phyloP scores from a whole-genome alignment of 1,140 invertebrate genomes.

The Zophobas morio region DNA sequence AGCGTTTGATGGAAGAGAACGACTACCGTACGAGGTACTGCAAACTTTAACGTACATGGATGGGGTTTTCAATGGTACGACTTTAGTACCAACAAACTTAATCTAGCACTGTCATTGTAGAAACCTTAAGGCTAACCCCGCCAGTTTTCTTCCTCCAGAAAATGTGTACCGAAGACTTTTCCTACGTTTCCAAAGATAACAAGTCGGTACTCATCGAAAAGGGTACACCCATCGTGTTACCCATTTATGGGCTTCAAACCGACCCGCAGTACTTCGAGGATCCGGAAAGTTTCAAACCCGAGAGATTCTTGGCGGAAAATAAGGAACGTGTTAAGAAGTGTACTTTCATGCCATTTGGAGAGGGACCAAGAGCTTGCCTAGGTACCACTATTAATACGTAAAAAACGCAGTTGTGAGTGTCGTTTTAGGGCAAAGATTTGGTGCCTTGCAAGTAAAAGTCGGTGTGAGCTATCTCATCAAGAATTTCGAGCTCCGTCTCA shows the following conservation, averaged over 20 bases:
- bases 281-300: conserved; percentile 74
- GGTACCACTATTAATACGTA: conserved; percentile 59
- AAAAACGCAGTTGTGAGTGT: conserved; percentile 9
- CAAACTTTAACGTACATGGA: conserved; percentile 69
- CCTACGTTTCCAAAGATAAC: conserved; percentile 57
- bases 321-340: conserved; percentile 51
- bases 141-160: conserved; percentile 64
- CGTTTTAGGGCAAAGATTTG: conserved; percentile 76
- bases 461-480: conserved; percentile 68
- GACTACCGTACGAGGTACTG: conserved; percentile 68
- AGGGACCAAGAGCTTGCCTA: conserved; percentile 77
- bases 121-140: conserved; percentile 69
- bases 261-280: conserved; percentile 72
- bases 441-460: conserved; percentile 69
- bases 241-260: conserved; percentile 72
- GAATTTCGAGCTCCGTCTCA: conserved; percentile 64
- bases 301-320: conserved; percentile 73
- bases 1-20: conserved; percentile 59
- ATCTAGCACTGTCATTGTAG: conserved; percentile 55
- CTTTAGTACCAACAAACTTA: not conserved
- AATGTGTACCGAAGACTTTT: conserved; percentile 55
- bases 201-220: conserved; percentile 64
- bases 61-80: conserved; percentile 66
- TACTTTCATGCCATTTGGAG: conserved; percentile 75
- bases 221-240: conserved; percentile 72